Evolutionary conservation across 2,113 vertebrate genomes (phyloP).

Genomic region (Panthera uncia): DNA sequence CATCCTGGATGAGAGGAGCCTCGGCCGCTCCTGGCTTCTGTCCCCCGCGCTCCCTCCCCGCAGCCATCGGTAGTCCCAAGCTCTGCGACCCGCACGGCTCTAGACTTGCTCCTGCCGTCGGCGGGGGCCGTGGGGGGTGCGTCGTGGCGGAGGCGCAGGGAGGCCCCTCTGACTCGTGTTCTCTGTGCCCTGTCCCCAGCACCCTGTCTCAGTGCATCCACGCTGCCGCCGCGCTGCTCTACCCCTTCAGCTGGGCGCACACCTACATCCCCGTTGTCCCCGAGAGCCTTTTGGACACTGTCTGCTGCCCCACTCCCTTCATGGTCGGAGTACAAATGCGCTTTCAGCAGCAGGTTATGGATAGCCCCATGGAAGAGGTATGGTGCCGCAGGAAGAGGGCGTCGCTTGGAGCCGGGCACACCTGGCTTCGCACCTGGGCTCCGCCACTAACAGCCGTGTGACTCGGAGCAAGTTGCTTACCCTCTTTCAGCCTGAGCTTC

Average conservation of each 20-base stretch:
- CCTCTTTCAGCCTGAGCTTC: not conserved
- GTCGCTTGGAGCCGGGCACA: not conserved
- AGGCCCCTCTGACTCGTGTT: not conserved
- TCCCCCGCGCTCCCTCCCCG: not conserved
- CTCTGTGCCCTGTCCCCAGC: conserved; percentile 80
- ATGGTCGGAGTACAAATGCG: conserved; percentile 94
- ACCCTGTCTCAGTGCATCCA: conserved; percentile 96
- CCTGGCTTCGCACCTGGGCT: not conserved
- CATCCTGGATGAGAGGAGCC: not conserved
- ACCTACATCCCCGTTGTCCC: conserved; percentile 97
- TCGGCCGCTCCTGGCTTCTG: not conserved
- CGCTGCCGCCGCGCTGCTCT: conserved; percentile 93
- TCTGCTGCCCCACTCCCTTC: conserved; percentile 97
- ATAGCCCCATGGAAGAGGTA: conserved; percentile 91
- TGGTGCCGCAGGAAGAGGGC: not conserved
- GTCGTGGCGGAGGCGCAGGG: not conserved
- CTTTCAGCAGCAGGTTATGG: conserved; percentile 86
- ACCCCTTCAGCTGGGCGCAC: conserved; percentile 98
- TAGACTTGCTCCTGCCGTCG: not conserved
- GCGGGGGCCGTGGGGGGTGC: not conserved
- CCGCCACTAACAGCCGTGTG: not conserved
- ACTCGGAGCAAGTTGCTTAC: not conserved
- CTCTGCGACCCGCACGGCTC: not conserved
- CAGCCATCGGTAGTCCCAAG: not conserved
- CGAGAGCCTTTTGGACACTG: conserved; percentile 92